Conservation (phyloP, 2,113 vertebrate genomes). For the Tursiops truncatus region DNA sequence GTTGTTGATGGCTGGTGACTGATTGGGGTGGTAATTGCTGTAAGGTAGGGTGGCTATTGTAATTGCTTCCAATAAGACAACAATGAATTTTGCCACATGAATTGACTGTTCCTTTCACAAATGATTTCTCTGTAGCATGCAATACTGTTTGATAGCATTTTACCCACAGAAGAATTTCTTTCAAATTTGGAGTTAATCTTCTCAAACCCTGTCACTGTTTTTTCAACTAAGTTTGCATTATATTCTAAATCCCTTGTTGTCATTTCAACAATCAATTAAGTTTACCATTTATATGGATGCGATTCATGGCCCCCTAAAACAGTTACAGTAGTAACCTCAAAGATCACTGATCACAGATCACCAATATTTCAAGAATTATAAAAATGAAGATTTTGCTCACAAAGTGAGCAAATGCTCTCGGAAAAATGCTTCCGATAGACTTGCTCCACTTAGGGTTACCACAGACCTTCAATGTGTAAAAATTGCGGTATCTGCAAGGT, state of each 20-base stretch:
- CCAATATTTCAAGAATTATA: background rate
- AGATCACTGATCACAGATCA: background rate
- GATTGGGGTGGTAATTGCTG: background rate
- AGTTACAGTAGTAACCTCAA: background rate
- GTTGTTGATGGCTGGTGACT: background rate
- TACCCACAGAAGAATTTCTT: background rate
- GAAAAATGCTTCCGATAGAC: background rate
- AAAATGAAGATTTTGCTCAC: no score
- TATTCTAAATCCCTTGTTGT: background rate
- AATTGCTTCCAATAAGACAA: background rate
- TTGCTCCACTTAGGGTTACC: background rate
- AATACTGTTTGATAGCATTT: background rate
- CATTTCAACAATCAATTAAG: background rate
- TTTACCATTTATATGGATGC: background rate
- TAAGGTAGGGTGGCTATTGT: background rate
- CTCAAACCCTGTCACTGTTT: background rate
- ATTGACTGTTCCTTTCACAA: background rate
- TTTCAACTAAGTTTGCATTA: background rate
- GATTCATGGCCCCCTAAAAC: background rate
- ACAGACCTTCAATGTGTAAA: background rate
- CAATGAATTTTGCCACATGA: background rate
- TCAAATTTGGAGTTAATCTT: background rate
- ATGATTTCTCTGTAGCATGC: background rate
- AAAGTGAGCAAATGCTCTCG: background rate
- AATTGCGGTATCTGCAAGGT: background rate